phyloP scores from a whole-genome alignment of 1,140 invertebrate genomes.

The Orius insidiosus region DNA sequence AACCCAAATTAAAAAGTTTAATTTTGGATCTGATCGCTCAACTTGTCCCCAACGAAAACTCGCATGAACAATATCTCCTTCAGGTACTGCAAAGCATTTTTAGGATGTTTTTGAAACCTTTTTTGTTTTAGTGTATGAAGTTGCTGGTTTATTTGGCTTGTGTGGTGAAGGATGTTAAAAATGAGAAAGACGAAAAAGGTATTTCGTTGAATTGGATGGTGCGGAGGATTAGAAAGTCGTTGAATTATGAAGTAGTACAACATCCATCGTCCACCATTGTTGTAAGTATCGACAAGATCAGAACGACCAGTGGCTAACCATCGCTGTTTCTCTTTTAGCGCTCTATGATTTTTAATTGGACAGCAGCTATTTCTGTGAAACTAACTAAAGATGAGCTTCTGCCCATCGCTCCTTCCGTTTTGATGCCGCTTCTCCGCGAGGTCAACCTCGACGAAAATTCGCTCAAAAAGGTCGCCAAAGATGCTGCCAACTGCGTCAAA shows the following conservation, averaged over 20 bases:
- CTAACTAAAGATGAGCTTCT: slow-evolving; percentile 34
- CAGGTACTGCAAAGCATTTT: slow-evolving; percentile 17
- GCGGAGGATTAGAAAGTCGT: slow-evolving; percentile 43
- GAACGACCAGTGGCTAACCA: too few species aligned
- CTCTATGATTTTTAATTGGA: slow-evolving; percentile 48
- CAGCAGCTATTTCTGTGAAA: slow-evolving; percentile 42
- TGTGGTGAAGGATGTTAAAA: slow-evolving; percentile 25
- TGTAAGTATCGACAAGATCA: too few species aligned
- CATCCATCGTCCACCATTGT: slow-evolving; percentile 33
- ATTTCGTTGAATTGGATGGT: slow-evolving; percentile 45
- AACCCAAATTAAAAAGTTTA: slow-evolving; percentile 16
- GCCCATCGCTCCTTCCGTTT: slow-evolving; percentile 33
- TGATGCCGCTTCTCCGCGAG: slow-evolving; percentile 51
- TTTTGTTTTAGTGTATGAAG: slow-evolving; percentile 33
- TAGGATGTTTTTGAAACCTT: slow-evolving; percentile 7
- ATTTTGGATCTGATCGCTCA: slow-evolving; percentile 21
- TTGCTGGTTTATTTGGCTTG: slow-evolving; percentile 51
- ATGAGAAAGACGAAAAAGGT: slow-evolving; percentile 23
- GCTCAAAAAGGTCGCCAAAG: slow-evolving; percentile 38
- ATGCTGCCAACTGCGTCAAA: slow-evolving; percentile 46
- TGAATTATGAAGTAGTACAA: slow-evolving; percentile 49
- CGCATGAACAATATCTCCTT: slow-evolving; percentile 25
- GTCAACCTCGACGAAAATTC: slow-evolving; percentile 28
- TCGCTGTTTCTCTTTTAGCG: slow-evolving; percentile 32
- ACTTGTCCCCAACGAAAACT: slow-evolving; percentile 27